These are phyloP conservation scores for Tenthredo scrophulariae DNA, from an alignment of 2,888 invertebrate genomes.

Conservation along the genomic window DNA sequence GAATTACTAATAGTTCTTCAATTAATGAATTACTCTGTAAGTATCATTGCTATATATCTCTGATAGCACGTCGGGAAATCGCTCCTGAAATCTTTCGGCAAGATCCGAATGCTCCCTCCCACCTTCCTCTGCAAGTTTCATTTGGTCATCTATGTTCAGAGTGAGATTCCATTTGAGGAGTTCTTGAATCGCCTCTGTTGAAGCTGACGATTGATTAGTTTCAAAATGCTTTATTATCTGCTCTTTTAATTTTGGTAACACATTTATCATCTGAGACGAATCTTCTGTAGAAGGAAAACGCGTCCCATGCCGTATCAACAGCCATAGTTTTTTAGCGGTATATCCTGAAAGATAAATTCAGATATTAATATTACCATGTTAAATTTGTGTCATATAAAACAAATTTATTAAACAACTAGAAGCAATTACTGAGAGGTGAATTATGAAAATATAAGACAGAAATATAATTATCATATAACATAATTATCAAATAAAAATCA, in stretches of 20 bases:
- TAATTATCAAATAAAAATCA: no score
- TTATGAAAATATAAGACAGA: no score
- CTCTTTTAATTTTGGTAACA: constrained; percentile 80
- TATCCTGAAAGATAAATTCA: constrained; percentile 80
- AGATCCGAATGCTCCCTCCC: constrained; percentile 87
- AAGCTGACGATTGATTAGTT: constrained; percentile 78
- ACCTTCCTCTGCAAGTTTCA: constrained; percentile 86
- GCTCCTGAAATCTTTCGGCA: constrained; percentile 86
- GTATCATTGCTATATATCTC: constrained; percentile 82
- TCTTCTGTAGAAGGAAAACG: constrained; percentile 84
- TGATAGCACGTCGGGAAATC: constrained; percentile 85
- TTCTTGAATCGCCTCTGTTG: constrained; percentile 75
- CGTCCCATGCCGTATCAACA: constrained; percentile 89
- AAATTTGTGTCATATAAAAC: neutral
- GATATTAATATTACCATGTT: neutral
- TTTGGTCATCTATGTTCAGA: constrained; percentile 80
- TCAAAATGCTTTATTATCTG: constrained; percentile 80
- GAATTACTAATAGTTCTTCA: constrained; percentile 51
- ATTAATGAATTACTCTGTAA: constrained; percentile 79
- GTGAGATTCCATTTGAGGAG: constrained; percentile 83
- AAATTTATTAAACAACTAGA: neutral
- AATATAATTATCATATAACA: no score
- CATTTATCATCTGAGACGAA: constrained; percentile 80
- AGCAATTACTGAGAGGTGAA: no score
- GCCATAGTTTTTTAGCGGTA: constrained; percentile 85